Evolutionary conservation across 2,888 invertebrate species (phyloP).

Genomic region (Hedya salicella): DNA sequence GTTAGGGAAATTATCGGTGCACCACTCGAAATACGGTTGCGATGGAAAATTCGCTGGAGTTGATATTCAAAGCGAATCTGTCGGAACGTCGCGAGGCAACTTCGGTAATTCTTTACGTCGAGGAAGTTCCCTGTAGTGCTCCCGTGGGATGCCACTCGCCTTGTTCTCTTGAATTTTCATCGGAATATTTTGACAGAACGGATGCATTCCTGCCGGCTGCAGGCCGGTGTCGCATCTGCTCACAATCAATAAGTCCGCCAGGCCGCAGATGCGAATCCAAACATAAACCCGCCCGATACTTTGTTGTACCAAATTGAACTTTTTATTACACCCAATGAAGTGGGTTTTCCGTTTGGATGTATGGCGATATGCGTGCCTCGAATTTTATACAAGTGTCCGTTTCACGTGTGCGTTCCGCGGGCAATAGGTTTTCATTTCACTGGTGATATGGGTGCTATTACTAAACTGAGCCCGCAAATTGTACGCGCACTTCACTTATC

Average conservation of each 20-base stretch:
- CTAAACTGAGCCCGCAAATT: conserved; percentile 30
- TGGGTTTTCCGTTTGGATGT: conserved; percentile 75
- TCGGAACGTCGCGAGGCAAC: conserved; percentile 57
- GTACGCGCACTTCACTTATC: conserved; percentile 31
- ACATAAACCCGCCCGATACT: conserved; percentile 63
- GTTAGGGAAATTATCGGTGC: conserved; percentile 34
- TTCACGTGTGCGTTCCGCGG: conserved; percentile 48
- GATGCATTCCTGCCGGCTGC: conserved; percentile 51
- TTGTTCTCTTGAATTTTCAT: conserved; percentile 55
- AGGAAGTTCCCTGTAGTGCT: conserved; percentile 52
- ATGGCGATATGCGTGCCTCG: conserved; percentile 63
- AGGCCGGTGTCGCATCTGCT: conserved; percentile 52
- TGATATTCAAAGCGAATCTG: conserved; percentile 66
- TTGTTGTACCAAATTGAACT: conserved; percentile 70
- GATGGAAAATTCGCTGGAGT: conserved; percentile 52
- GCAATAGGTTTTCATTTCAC: conserved; percentile 24
- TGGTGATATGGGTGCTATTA: conserved; percentile 27
- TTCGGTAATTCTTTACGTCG: conserved; percentile 61
- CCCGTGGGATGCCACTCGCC: conserved; percentile 57
- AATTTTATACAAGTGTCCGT: conserved; percentile 54
- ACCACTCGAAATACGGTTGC: conserved; percentile 20
- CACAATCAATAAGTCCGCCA: conserved; percentile 65
- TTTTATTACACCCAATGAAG: conserved; percentile 74
- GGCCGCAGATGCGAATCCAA: conserved; percentile 71
- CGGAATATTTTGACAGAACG: conserved; percentile 61